Evolutionary conservation across 2,797 vertebrate species (phyloP), one percentile per base, ranked within the genome.

Genomic region (Pagetopsis macropterus): DNA sequence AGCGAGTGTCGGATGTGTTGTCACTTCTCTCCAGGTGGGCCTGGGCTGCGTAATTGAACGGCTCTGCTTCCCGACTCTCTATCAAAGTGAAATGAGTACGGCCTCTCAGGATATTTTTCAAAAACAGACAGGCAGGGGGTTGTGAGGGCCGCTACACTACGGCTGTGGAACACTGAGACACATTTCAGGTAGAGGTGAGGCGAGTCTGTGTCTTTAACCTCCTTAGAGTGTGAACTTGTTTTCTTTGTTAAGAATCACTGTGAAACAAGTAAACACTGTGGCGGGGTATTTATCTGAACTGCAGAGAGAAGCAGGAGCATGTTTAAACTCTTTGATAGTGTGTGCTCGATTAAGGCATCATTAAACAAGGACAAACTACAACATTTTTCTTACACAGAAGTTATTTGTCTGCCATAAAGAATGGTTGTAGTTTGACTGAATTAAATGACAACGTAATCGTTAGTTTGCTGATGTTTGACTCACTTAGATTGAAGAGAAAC

Each of bases 41-140:
- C 58, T 0, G 44, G 65, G 70, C 50, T 50, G 40, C 19, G 43
- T 87, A 87, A 85, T 76, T 87, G 75, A 87, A 79, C 62, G 37
- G 61, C 79, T 81, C 71, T 69, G 68, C 78, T 75, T 65, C 76
- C 70, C 56, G 2, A 68, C 63, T 60, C 61, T 80, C 65, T 79
- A 83, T 84, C 76, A 79, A 76, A 72, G 56, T 71, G 79, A 79
- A 81, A 75, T 82, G 67, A 85, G 64, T 56, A 50, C 23, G 27
- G 48, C 66, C 76, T 81, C 77, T 17, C 52, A 68, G 54, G 70
- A 83, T 72, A 14, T 50, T 51, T 73, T 72, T 62, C 56, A 52
- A 60, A 50, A 46, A 75, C 4, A 23, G 13, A 2, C 3, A 6
- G 3, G 50, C 1, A 46, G 45, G 17, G 45, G 43, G 66, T 49